phyloP scores from a whole-genome alignment of 2,888 invertebrate species.

The Dascillus cervinus region DNA sequence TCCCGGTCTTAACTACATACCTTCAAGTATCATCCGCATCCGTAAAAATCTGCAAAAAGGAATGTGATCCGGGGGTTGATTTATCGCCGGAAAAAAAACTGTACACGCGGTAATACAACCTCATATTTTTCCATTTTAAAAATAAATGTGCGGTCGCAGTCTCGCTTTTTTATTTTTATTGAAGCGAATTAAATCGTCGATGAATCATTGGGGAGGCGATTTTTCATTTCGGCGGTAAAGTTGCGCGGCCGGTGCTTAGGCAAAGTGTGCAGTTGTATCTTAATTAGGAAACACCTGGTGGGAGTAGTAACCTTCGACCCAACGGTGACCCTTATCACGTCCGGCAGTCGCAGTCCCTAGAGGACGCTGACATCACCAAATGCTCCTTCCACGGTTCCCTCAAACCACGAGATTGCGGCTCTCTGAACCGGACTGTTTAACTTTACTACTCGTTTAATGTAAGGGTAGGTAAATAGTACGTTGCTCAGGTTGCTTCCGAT shows the following conservation, averaged over 20 bases:
- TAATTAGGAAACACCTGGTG: constrained; percentile 21
- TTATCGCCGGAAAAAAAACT: too few relatives aligned
- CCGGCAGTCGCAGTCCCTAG: constrained; percentile 9
- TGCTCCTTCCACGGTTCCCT: constrained; percentile 8
- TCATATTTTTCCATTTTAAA: constrained; percentile 4
- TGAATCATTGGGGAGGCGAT: too few relatives aligned
- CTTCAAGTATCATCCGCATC: too few relatives aligned
- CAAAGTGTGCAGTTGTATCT: constrained; percentile 16
- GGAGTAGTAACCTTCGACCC: constrained; percentile 19
- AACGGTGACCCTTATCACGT: constrained; percentile 20
- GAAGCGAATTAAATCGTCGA: constrained; percentile 9
- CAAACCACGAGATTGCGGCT: constrained; percentile 9
- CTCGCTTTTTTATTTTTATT: too few relatives aligned
- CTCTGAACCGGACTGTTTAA: constrained; percentile 11
- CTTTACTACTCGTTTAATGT: constrained; percentile 9
- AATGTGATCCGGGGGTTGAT: too few relatives aligned
- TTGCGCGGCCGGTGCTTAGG: constrained; percentile 10
- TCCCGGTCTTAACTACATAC: constrained; percentile 10
- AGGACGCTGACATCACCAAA: constrained; percentile 13
- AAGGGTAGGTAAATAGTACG: constrained; percentile 9
- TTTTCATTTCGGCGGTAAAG: constrained; percentile 10
- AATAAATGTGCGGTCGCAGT: constrained; percentile 1
- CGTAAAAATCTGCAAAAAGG: too few relatives aligned
- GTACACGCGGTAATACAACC: constrained; percentile 5
- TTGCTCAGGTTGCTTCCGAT: constrained; percentile 9